Conservation (phyloP, 2,888 invertebrate genomes). For the Torymus tubicola region DNA sequence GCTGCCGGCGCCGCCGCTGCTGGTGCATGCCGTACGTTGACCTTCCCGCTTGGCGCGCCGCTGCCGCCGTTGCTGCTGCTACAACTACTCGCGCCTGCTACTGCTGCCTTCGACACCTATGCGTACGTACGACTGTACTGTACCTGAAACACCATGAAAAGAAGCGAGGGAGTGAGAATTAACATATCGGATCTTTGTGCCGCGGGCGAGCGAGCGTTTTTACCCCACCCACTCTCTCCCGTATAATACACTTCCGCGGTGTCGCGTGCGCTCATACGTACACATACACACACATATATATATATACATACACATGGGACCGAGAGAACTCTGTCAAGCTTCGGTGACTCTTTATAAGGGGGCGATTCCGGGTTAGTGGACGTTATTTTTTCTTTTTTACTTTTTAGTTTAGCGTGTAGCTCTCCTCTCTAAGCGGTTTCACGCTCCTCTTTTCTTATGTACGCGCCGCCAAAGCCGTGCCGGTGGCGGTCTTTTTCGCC, state of each 20-base stretch:
- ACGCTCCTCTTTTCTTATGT: no score
- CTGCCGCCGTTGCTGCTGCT: neutral
- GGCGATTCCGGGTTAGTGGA: constrained; percentile 19
- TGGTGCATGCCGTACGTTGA: constrained; percentile 50
- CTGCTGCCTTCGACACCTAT: constrained; percentile 5
- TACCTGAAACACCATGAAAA: constrained; percentile 4
- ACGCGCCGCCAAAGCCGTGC: no score
- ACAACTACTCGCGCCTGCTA: neutral
- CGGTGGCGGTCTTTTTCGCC: no score
- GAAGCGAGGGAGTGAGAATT: constrained; percentile 11
- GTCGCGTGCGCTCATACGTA: neutral
- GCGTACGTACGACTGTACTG: neutral
- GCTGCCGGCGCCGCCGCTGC: constrained; percentile 8
- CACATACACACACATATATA: no score
- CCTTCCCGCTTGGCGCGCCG: constrained; percentile 12
- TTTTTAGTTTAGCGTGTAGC: neutral
- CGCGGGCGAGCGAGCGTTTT: no score
- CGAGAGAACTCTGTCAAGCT: constrained; percentile 9
- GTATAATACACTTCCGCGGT: neutral
- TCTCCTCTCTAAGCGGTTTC: no score
- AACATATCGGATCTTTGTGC: constrained; percentile 33
- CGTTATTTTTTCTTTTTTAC: constrained; percentile 17
- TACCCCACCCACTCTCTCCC: neutral
- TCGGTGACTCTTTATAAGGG: constrained; percentile 9
- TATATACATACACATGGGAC: no score